These are phyloP conservation scores for Branchipolynoe longqiensis DNA, from an alignment of 2,888 invertebrate genomes.

Conservation along the genomic window DNA sequence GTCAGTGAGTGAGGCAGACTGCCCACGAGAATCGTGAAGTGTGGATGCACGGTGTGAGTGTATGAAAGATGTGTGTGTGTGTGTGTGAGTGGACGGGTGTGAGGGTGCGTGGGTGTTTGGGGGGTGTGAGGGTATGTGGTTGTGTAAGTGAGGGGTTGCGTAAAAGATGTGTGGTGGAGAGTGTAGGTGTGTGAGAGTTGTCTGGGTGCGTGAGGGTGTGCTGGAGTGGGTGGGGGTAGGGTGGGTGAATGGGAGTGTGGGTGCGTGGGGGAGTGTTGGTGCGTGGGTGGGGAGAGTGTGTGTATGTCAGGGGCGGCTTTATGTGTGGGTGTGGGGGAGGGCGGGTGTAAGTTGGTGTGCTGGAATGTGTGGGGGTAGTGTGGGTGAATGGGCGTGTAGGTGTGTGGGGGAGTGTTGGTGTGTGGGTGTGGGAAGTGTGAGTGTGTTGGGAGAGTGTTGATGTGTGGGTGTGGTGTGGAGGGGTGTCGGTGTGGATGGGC, in stretches of 20 bases:
- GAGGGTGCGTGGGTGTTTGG: conserved; percentile 7
- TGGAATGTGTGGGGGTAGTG: conserved; percentile 25
- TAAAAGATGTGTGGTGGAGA: not conserved
- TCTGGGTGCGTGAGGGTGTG: not conserved
- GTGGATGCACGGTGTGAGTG: no score
- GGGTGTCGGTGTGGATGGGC: conserved; percentile 31
- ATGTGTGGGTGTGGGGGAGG: conserved; percentile 24
- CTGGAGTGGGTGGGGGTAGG: not conserved
- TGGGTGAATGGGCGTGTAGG: conserved; percentile 10
- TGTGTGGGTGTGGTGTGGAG: conserved; percentile 46
- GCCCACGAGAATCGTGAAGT: no score
- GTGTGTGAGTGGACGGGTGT: conserved; percentile 13
- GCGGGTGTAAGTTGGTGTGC: not conserved
- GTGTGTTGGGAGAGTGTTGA: conserved; percentile 15
- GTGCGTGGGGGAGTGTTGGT: conserved; percentile 9
- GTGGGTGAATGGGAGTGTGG: conserved; percentile 35
- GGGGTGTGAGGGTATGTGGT: not conserved
- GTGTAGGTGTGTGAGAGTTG: not conserved
- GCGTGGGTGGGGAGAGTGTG: not conserved
- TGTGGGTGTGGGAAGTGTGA: conserved; percentile 22
- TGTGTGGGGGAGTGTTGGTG: conserved; percentile 9
- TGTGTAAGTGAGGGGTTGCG: conserved; percentile 3
- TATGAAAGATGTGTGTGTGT: not conserved
- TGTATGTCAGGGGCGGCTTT: conserved; percentile 25
- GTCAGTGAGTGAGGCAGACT: no score